These are phyloP conservation scores for Callyntrura guangdongensis DNA, from an alignment of 2,888 invertebrate genomes.

Conservation along the genomic window DNA sequence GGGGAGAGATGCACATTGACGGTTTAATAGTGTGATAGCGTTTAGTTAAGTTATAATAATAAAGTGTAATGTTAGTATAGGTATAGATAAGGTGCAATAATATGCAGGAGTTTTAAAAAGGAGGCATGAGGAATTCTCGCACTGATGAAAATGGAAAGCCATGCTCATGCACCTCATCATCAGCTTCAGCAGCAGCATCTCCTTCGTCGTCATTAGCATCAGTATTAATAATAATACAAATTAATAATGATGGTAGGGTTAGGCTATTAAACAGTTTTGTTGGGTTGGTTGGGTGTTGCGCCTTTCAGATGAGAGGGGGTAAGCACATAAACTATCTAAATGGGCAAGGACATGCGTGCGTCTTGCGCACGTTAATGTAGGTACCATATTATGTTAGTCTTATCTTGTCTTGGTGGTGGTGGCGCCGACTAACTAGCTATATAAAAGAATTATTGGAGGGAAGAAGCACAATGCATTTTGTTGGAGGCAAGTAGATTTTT, in stretches of 20 bases:
- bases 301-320: not conserved
- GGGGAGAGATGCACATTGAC: slow-evolving; percentile 1
- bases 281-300: not conserved
- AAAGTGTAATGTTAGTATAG: not conserved
- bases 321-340: not conserved
- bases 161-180: slow-evolving; percentile 74
- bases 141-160: slow-evolving; percentile 75
- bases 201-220: slow-evolving; percentile 36
- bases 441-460: no score
- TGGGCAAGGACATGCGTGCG: not conserved
- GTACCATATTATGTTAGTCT: no score
- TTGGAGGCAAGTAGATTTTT: no score
- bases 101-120: not conserved
- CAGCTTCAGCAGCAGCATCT: not conserved
- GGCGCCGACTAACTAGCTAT: no score
- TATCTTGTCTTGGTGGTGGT: not conserved
- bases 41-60: not conserved
- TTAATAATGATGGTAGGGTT: slow-evolving; percentile 1
- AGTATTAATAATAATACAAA: slow-evolving; percentile 32
- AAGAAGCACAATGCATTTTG: no score
- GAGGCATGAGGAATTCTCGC: slow-evolving; percentile 11
- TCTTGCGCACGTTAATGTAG: not conserved
- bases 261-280: not conserved
- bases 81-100: not conserved
- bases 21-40: not conserved